Evolutionary conservation across 2,888 invertebrate species (phyloP), one percentile per base, ranked within the genome.

Genomic region (Pogonocherus hispidulus): DNA sequence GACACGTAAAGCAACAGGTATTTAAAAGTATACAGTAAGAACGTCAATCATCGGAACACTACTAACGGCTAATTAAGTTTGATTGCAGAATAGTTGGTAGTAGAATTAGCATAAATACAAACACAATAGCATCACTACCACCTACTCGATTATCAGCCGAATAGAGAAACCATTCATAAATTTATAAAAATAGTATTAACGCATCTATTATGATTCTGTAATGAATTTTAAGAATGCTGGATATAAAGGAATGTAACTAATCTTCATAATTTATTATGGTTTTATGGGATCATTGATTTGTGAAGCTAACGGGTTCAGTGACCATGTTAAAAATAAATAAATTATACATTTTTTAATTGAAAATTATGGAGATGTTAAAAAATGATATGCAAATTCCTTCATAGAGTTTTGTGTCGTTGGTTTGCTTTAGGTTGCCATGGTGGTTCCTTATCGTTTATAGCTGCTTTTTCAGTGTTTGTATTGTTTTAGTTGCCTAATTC

Each of bases 51-150:
- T 51, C 14, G 14, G 14, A 23, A 23, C 32, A 32, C 27, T 16
- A 3, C 32, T 16, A 16, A 16, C 52, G 16, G 32, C 32, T 32
- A 52, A 52, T 52, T 52, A 32, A 32, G 14, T n/a, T n/a, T 41
- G 41, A 41, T 41, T 41, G n/a, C n/a, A n/a, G 41, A n/a, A 41
- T 32, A 9, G 11, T n/a, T n/a, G n/a, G n/a, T 11, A 52, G 11
- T 16, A 9, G n/a, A 52, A 52, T 52, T 52, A 52, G 3, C 52
- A 52, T 52, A 32, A 32, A 6, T 16, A 55, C 37, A 41, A 55
- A 55, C 35, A 55, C 55, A 37, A 55, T 55, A 55, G 41, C 35
- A 55, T 55, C 20, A 37, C 37, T 19, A 19, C 32, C 55, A 55
- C 55, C 55, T 20, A 55, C 37, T n/a, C 18, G 37, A 37, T 11